Base-by-base conservation (phyloP, 92 coral and sea anemone genomes). In the Zoanthus sansibaricus region DNA sequence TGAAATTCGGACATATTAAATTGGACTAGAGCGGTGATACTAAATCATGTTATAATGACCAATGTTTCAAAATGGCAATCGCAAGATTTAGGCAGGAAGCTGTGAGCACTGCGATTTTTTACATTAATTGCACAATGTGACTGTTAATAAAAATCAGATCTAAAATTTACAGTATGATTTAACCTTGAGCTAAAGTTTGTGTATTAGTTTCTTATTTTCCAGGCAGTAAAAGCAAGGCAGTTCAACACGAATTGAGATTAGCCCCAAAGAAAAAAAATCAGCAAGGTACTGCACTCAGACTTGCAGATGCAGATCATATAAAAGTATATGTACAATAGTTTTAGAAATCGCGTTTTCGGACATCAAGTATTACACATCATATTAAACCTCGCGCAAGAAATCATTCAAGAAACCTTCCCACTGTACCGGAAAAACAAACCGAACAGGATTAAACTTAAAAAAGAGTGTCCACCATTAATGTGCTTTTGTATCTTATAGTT, bases 201-300 rank as follows among this genome's bases (percentile, higher is more conserved):
- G 70, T 64, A 64, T 64, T 64, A 64, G 3, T 64, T 64, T 64
- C n/a, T 64, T 64, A 64, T 64, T 64, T 64, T 64, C 70, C 70
- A 64, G 70, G 70, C 70, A 64, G 70, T 64, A 64, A 64, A 64
- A 64, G 70, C 70, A 64, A 64, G 70, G 70, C 70, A 64, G 70
- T 64, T 64, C 70, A 64, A 64, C 70, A 64, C 70, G 70, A 64
- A 64, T 64, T 64, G 70, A 64, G 70, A 64, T 64, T 64, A 64
- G 70, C 70, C 70, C 16, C 70, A 64, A 64, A 64, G 70, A 17
- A 64, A 64, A 64, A 64, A 1, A 21, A 64, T n/a, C n/a, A n/a
- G n/a, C n/a, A n/a, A 9, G 70, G 70, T 64, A 64, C 70, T 64
- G 70, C 70, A 64, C 70, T 64, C 70, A 64, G 70, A 64, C 70